phyloP scores from a whole-genome alignment of 2,797 vertebrate species.

The Gorsachius magnificus region DNA sequence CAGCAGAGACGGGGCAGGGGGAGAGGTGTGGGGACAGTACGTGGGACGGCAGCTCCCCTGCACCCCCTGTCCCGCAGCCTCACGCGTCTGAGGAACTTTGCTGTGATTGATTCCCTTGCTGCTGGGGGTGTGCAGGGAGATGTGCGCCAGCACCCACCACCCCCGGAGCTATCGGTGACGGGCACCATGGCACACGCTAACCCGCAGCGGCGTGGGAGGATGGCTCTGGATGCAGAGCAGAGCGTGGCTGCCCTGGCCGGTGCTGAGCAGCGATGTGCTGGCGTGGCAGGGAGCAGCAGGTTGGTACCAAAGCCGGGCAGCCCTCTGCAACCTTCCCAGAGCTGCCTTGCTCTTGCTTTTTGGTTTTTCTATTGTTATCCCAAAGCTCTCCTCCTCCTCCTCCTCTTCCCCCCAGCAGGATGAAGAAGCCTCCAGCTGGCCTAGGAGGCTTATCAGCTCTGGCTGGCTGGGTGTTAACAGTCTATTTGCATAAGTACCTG shows the following conservation, averaged over 20 bases:
- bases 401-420: slow-evolving; percentile 23
- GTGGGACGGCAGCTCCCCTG: not conserved
- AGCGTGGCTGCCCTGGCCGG: rapidly evolving
- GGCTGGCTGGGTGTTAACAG: slow-evolving; percentile 64
- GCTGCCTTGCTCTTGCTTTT: not conserved
- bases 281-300: not conserved
- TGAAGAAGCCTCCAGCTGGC: slow-evolving; percentile 64
- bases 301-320: not conserved
- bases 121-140: rapidly evolving
- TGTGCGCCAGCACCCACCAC: not conserved
- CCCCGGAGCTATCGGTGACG: not conserved
- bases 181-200: rapidly evolving
- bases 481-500: slow-evolving; percentile 70
- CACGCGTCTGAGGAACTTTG: not conserved
- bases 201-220: rapidly evolving
- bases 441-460: slow-evolving; percentile 69
- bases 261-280: not conserved
- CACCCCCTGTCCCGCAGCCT: not conserved
- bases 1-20: not conserved
- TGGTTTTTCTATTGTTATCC: slow-evolving; percentile 1
- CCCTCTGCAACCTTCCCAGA: not conserved
- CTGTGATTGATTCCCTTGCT: not conserved
- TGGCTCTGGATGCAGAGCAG: not conserved
- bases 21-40: not conserved
- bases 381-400: slow-evolving; percentile 3